Percentiles rank a stretch among this genome's conserved stretches.
Conservation (phyloP, 30 jellyfish, hydroid and myxozoan species). For the Cassiopea xamachana region DNA sequence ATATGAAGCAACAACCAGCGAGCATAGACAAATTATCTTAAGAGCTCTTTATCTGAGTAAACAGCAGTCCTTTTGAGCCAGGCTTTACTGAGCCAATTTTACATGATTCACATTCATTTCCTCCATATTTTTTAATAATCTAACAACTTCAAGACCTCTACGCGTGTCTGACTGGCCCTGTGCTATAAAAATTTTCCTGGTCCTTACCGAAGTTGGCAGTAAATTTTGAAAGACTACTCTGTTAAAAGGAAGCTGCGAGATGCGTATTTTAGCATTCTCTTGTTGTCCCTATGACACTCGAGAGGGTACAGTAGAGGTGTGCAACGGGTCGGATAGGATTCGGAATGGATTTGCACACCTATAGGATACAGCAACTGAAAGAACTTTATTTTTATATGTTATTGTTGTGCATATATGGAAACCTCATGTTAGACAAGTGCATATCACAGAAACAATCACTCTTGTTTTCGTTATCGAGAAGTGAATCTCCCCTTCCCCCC, state of each 20-base stretch:
- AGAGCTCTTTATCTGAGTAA: constrained; percentile 37
- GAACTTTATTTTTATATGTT: no score
- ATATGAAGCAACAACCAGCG: constrained; percentile 60
- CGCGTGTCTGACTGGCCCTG: not conserved
- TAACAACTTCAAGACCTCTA: not conserved
- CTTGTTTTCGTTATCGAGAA: no score
- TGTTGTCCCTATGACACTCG: no score
- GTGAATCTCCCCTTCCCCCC: no score
- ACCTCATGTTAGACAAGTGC: no score
- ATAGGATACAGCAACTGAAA: no score
- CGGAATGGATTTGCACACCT: no score
- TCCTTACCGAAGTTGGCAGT: not conserved
- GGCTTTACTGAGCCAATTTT: not conserved
- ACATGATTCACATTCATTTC: not conserved
- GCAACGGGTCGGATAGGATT: no score
- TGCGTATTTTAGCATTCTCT: no score
- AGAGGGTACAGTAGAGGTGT: no score
- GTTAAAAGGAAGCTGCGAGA: not conserved
- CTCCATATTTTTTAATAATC: not conserved
- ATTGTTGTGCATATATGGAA: no score
- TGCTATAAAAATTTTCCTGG: not conserved
- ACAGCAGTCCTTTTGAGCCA: not conserved
- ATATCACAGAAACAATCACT: no score
- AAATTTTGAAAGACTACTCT: not conserved
- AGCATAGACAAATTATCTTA: constrained; percentile 56